Evolutionary conservation across 1,140 invertebrate species (phyloP), one percentile per base, ranked within the genome.

Genomic region (Zaprionus davidi): DNA sequence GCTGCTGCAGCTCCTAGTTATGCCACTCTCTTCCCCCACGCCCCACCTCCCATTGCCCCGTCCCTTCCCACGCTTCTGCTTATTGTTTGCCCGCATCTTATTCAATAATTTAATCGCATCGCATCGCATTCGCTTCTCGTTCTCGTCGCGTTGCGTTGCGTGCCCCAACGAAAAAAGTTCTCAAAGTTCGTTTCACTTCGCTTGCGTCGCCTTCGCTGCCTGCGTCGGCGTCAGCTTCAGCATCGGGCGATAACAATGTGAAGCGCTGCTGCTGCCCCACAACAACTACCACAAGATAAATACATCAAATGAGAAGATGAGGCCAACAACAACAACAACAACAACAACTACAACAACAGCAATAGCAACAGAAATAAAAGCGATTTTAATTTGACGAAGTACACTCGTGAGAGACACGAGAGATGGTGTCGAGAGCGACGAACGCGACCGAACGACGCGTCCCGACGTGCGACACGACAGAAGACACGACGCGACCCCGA

Each of bases 121-220:
- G 24, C 38, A 53, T 60, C 53, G 34, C 31, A 53, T 26, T 44
- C 36, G 5, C 12, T 28, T 36, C 49, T 31, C 34, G 13, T 7
- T 34, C 31, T 34, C 31, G 31, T 34, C 31, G 9, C 26, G 4
- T 2, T 7, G 26, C 62, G 49, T 77, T 72, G 70, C 70, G 63
- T 65, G 74, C 68, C 74, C 55, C n/a, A 53, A 56, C 26, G 26
- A 57, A 58, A 67, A 67, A 15, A 22, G 76, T 84, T 84, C 75
- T 72, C 68, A 81, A 85, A 85, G 82, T 85, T 85, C 82, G 82
- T 81, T 77, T 73, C 70, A 77, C 69, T 73, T 73, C 70, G 74
- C 28, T 67, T 71, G 70, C 15, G 41, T 44, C 5, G 46, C 46
- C 28, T 11, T 22, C 46, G 20, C 24, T 22, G 22, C 22, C 26